Conservation (phyloP, 2,113 vertebrate genomes). For the Xenopus borealis region DNA sequence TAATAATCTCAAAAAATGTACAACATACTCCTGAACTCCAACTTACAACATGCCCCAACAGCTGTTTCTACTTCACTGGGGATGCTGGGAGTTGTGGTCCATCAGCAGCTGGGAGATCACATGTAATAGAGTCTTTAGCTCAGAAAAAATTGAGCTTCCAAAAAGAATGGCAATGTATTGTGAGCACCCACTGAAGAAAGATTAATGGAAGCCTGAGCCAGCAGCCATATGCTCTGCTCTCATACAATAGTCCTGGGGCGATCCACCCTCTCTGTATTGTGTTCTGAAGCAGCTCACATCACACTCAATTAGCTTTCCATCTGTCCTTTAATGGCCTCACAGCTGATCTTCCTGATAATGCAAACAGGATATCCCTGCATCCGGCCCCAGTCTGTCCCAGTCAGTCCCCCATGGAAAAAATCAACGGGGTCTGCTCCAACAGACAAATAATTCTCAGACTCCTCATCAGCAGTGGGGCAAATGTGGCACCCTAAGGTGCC, state of each 20-base stretch:
- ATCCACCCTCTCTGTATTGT: not conserved
- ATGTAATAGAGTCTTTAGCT: too few relatives aligned
- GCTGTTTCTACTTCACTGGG: too few relatives aligned
- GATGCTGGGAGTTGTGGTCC: too few relatives aligned
- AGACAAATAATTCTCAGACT: too few relatives aligned
- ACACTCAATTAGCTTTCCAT: constrained; percentile 27
- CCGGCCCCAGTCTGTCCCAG: constrained; percentile 39
- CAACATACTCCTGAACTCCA: too few relatives aligned
- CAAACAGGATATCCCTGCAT: constrained; percentile 48
- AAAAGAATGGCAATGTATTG: constrained; percentile 9
- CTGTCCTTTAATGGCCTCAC: constrained; percentile 4
- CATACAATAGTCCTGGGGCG: constrained; percentile 19
- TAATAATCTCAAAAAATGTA: too few relatives aligned
- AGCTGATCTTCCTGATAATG: constrained; percentile 37
- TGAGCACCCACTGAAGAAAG: not conserved
- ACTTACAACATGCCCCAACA: too few relatives aligned
- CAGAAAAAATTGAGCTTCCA: too few relatives aligned
- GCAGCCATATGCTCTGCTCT: not conserved
- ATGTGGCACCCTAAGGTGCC: not conserved
- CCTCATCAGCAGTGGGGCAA: too few relatives aligned
- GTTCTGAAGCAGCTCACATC: not conserved
- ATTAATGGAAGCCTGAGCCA: constrained; percentile 12
- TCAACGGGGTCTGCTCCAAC: too few relatives aligned
- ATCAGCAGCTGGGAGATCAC: too few relatives aligned
- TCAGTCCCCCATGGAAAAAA: too few relatives aligned